Conservation (phyloP, 2,113 vertebrate species). For the Tenrec ecaudatus region DNA sequence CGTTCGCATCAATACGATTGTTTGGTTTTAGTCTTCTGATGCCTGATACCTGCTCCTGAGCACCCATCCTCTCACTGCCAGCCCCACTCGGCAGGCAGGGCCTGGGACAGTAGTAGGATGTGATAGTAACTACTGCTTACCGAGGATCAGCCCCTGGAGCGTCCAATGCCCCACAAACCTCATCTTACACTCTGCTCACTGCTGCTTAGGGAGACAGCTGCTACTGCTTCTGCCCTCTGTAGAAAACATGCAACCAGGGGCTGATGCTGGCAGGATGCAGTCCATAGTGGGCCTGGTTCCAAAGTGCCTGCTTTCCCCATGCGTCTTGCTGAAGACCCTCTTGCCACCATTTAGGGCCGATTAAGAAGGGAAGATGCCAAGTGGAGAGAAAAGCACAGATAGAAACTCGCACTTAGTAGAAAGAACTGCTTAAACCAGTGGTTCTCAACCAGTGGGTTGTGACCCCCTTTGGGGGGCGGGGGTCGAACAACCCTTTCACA, state of each 20-base stretch:
- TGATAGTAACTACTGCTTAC: neutral
- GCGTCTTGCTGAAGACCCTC: neutral
- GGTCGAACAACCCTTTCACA: too few relatives aligned
- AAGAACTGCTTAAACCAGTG: neutral
- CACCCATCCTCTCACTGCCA: too few relatives aligned
- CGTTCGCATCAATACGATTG: too few relatives aligned
- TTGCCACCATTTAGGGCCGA: neutral
- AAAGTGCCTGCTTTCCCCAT: neutral
- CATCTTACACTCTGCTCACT: neutral
- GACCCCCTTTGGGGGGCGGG: too few relatives aligned
- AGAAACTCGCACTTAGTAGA: neutral
- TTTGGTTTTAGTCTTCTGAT: too few relatives aligned
- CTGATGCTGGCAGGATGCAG: neutral
- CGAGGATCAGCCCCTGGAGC: neutral
- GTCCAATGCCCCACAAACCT: neutral
- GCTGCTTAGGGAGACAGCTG: neutral
- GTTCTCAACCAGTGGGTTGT: too few relatives aligned
- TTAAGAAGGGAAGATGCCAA: neutral
- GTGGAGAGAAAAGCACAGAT: neutral
- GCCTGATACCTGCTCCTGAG: too few relatives aligned
- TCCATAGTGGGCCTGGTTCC: neutral
- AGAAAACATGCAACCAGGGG: neutral
- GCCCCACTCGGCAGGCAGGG: too few relatives aligned
- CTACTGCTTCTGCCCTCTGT: neutral
- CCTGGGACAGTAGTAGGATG: neutral